Evolutionary conservation across 2,797 vertebrate species (phyloP), one percentile per base, ranked within the genome.

Genomic region (Pogonophryne albipinna): DNA sequence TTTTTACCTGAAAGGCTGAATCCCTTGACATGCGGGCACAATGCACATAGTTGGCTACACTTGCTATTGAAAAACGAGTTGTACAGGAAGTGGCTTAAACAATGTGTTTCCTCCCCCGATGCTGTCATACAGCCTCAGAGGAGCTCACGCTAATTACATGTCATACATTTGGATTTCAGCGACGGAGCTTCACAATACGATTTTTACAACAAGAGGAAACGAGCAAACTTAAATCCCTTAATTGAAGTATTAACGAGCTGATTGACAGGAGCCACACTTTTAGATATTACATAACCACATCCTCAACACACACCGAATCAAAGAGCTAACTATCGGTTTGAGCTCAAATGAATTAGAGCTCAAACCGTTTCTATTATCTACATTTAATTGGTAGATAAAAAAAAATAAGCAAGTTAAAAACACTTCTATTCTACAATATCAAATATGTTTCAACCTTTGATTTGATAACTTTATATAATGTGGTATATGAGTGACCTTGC

Each of bases 51-150:
- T 41, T 6, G 1, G 66, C 66, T 70, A 83, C 74, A 69, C 76
- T 81, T 73, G 69, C 85, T 34, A 82, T 66, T 82, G 89, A 89
- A 86, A 90, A 94, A 94, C 92, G 5, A 63, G 92, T 94, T 94
- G 52, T 85, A 80, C 94, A 93, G 92, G 92, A 94, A 93, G 78
- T 69, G 63, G 45, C 79, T 80, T 76, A 92, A 90, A 93, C 89
- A 90, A 92, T 88, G 87, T 61, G 62, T 80, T 86, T 83, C 87
- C 83, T 86, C 63, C 67, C 81, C 66, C 10, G 3, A 42, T 12
- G 82, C 79, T 70, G 87, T 82, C 82, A 75, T 55, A 27, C 52
- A 67, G 68, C 72, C 72, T 69, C 76, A 74, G 49, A 82, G 31
- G 64, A 77, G 77, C 66, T 84, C 70, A 38, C 14, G 14, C 57